A percentile compares a stretch with the other conserved stretches of the same genome.
These are phyloP conservation scores for Leguminivora glycinivorella DNA, from an alignment of 1,140 invertebrate genomes.

Conservation along the genomic window DNA sequence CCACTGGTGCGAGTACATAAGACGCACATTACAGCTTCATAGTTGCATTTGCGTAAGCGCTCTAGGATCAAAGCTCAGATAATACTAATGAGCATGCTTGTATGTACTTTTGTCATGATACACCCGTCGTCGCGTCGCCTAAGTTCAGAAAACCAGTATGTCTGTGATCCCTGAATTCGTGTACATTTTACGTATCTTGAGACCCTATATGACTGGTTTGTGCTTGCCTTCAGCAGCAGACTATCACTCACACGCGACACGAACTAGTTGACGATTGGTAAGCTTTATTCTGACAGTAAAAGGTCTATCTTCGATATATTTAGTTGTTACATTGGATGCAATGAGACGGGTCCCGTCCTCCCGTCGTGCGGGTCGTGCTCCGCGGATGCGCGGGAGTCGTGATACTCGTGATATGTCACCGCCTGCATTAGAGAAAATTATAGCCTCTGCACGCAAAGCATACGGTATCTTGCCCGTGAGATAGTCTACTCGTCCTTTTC, in stretches of 20 bases:
- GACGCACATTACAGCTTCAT: neutral
- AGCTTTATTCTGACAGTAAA: neutral
- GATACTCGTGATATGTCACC: conserved; percentile 27
- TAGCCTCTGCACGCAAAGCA: too few relatives aligned
- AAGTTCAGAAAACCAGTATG: neutral
- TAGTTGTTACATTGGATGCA: neutral
- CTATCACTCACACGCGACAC: too few relatives aligned
- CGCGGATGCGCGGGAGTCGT: conserved; percentile 18
- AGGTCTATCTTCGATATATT: neutral
- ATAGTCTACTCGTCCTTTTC: too few relatives aligned
- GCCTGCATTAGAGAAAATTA: neutral
- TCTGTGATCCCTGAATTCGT: neutral
- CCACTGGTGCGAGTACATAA: neutral
- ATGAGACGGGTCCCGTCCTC: neutral
- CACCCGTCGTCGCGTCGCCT: neutral
- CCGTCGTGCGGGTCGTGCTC: conserved; percentile 20
- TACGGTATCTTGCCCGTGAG: too few relatives aligned
- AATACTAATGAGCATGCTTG: conserved; percentile 1
- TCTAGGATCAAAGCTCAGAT: neutral
- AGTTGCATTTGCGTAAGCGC: neutral
- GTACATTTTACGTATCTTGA: neutral
- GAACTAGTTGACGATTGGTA: neutral
- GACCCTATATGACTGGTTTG: neutral
- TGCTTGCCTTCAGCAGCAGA: neutral
- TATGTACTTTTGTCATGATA: neutral